Evolutionary conservation across 2,888 invertebrate genomes (phyloP), one percentile per base, ranked within the genome.

Genomic region (Acanthosepion pharaonis): DNA sequence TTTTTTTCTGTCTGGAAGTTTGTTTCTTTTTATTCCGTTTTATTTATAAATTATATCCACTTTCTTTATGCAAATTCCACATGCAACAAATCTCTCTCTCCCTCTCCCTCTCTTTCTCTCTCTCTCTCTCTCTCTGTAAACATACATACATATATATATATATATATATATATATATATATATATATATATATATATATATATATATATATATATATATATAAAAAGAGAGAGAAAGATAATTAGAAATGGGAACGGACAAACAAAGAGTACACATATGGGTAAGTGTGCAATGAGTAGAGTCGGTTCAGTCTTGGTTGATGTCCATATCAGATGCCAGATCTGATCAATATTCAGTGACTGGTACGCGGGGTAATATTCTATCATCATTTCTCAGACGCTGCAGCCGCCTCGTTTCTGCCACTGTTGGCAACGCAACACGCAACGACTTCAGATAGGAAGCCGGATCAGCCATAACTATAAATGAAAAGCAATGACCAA

Each of bases 91-190:
- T 42, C 42, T 42, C 42, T 42, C 42, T 42, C 42, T 42, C 42
- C 3, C 42, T 42, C 42, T 42, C 42, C 2, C 42, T 42, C 42
- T 2, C 42, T 42, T 2, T 42, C 42, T 42, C 42, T 3, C 42
- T 42, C 42, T 3, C 2, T 42, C 42, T 42, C 42, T 3, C 42
- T 42, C 42, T 3, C 2, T 42, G n/a, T n/a, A n/a, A n/a, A n/a
- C n/a, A 2, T 2, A 3, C 3, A 3, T 2, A 3, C 42, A 42
- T 2, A 42, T 2, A 42, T 2, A n/a, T 78, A 28, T n/a, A 28
- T 78, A n/a, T 28, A 78, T 78, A 28, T 78, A n/a, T 78, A n/a
- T 11, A 78, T 78, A 78, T 64, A 64, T 64, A 64, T 64, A 64
- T 64, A 64, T 64, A 64, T 64, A 64, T 64, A 64, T 64, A 64